Evolutionary conservation across 2,113 vertebrate species (phyloP).

Genomic region (Crotalus tigris): DNA sequence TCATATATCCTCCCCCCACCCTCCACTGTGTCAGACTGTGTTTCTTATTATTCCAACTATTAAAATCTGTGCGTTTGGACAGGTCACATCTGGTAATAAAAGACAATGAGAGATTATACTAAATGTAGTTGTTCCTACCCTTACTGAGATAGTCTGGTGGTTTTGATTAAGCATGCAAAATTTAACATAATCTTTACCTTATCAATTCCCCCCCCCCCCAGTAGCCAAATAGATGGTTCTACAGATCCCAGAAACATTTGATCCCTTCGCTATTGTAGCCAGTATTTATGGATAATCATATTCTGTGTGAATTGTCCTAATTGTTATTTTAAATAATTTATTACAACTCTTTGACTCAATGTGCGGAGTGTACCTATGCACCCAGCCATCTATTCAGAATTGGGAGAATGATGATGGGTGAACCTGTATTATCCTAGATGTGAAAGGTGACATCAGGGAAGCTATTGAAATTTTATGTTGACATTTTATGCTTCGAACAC

Average conservation of each 20-base stretch:
- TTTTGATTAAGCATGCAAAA: neutral
- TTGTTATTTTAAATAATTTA: neutral
- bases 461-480: neutral
- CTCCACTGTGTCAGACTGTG: neutral
- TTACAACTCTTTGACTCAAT: neutral
- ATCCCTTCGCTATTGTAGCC: neutral
- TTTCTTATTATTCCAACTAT: neutral
- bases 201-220: neutral
- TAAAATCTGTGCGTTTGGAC: neutral
- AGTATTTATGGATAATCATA: neutral
- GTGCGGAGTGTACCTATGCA: neutral
- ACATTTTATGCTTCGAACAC: neutral
- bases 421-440: neutral
- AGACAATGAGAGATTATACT: neutral
- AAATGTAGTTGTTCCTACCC: neutral
- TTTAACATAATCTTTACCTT: neutral
- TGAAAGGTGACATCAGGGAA: neutral
- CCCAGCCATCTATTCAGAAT: neutral
- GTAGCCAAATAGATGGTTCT: neutral
- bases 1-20: neutral
- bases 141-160: neutral
- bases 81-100: neutral
- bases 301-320: neutral
- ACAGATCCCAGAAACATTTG: neutral
- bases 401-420: neutral